Evolutionary conservation across 2,113 vertebrate species (phyloP), one percentile per base, ranked within the genome.

Genomic region (Oriolus oriolus): DNA sequence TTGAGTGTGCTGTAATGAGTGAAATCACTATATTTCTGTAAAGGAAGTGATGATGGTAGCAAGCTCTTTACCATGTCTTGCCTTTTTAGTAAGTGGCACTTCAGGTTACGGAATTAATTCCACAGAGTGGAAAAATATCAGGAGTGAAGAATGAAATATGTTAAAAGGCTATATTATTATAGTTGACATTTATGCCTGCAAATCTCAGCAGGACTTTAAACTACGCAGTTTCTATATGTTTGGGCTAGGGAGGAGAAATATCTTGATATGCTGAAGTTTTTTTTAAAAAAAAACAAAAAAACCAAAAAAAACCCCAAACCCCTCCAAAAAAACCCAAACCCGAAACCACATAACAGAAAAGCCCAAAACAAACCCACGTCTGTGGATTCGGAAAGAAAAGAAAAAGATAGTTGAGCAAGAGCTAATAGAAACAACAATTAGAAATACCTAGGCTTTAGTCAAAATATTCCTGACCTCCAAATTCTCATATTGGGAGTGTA

Each of bases 41-140:
- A 84, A 91, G 84, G 84, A 94, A 84, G 57, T 61, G 76, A 85
- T 81, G 84, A 90, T 81, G 61, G 56, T 93, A 88, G 90, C 78
- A 90, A 61, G 69, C 56, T 94, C 79, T 93, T 96, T 82, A 95
- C 75, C 39, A 13, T 89, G 66, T 88, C 87, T 93, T 96, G 77
- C 86, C 74, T 86, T 96, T 95, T 93, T 90, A 96, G 78, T 94
- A 96, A 93, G 89, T 95, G 84, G 59, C 84, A 95, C 91, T 97
- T 97, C 88, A 92, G 82, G 95, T 94, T 95, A 89, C 27, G 39
- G 50, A 93, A 94, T 96, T 96, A 96, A 96, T 97, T 96, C 60
- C 65, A 82, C 41, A 50, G 84, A 96, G 75, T 90, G 53, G 42
- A 91, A 95, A 81, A 96, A 95, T 95, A 95, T 66, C 94, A 93